Percentiles rank a stretch among this genome's conserved stretches.
These are phyloP conservation scores for Clinocottus analis DNA, from an alignment of 2,113 vertebrate species.

Conservation along the genomic window DNA sequence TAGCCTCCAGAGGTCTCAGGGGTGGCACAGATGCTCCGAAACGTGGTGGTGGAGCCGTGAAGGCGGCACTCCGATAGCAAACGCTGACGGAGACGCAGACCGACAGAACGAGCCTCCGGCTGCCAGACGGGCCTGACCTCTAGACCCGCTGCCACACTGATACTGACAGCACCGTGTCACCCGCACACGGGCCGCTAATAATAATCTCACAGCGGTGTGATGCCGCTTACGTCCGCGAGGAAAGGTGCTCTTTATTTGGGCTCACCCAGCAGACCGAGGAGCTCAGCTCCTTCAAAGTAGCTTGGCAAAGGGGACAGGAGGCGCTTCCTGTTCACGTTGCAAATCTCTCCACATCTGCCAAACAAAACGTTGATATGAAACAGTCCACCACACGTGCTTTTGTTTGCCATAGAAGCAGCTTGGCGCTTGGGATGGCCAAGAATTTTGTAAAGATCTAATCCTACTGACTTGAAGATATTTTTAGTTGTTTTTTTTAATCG, in stretches of 20 bases:
- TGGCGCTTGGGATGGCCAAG: not conserved
- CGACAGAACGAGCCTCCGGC: slow-evolving; percentile 61
- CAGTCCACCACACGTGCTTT: not conserved
- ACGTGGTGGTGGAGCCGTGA: slow-evolving; percentile 47
- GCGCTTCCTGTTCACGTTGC: not conserved
- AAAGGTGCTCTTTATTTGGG: not conserved
- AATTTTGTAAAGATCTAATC: not conserved
- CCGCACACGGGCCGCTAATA: slow-evolving; percentile 50
- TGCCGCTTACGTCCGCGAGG: slow-evolving; percentile 17
- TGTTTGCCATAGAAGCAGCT: not conserved
- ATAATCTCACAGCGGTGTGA: slow-evolving; percentile 33
- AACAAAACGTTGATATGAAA: not conserved
- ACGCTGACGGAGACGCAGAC: slow-evolving; percentile 54
- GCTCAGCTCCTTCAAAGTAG: slow-evolving; percentile 4
- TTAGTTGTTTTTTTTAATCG: not conserved
- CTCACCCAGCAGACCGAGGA: slow-evolving; percentile 4
- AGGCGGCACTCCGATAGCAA: slow-evolving; percentile 25
- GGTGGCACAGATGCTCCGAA: slow-evolving; percentile 67
- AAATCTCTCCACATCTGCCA: not conserved
- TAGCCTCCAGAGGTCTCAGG: slow-evolving; percentile 38
- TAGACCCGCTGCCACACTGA: slow-evolving; percentile 42
- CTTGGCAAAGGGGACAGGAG: not conserved
- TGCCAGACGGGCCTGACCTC: slow-evolving; percentile 48
- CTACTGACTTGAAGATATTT: not conserved
- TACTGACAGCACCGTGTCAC: slow-evolving; percentile 42